These are phyloP conservation scores for Autographa gamma DNA, from an alignment of 2,888 invertebrate genomes.

Conservation along the genomic window DNA sequence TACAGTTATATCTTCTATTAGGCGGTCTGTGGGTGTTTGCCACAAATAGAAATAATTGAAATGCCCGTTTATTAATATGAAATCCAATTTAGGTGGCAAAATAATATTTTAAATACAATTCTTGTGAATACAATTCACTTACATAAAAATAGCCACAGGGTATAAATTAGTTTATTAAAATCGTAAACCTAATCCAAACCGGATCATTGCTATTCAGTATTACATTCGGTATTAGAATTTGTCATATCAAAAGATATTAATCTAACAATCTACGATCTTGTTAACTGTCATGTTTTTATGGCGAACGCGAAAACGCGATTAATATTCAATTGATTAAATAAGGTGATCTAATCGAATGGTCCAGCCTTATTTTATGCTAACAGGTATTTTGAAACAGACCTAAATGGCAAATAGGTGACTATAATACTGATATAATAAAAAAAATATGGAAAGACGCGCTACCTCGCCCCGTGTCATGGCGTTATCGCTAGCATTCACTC, in stretches of 20 bases:
- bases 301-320: slow-evolving; percentile 75
- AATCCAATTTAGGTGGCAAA: slow-evolving; percentile 48
- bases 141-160: slow-evolving; percentile 41
- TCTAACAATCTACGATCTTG: slow-evolving; percentile 73
- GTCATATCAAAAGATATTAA: slow-evolving; percentile 70
- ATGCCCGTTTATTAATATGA: slow-evolving; percentile 53
- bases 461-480: slow-evolving; percentile 61
- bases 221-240: slow-evolving; percentile 66
- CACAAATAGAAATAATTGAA: slow-evolving; percentile 65
- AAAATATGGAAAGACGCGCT: slow-evolving; percentile 69
- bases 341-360: slow-evolving; percentile 74
- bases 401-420: slow-evolving; percentile 76
- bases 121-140: slow-evolving; percentile 42
- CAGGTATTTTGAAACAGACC: slow-evolving; percentile 76
- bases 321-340: slow-evolving; percentile 77
- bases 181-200: slow-evolving; percentile 56
- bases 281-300: slow-evolving; percentile 71
- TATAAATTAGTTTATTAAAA: slow-evolving; percentile 26
- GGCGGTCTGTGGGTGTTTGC: slow-evolving; percentile 70
- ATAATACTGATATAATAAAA: slow-evolving; percentile 76
- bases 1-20: slow-evolving; percentile 76
- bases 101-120: slow-evolving; percentile 48
- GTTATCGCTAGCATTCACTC: slow-evolving; percentile 68
- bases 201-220: slow-evolving; percentile 62
- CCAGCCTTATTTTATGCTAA: slow-evolving; percentile 80